Percentiles rank a stretch among this genome's conserved stretches.
Conservation (phyloP, 2,888 invertebrate species). For the Aphodius granarius region DNA sequence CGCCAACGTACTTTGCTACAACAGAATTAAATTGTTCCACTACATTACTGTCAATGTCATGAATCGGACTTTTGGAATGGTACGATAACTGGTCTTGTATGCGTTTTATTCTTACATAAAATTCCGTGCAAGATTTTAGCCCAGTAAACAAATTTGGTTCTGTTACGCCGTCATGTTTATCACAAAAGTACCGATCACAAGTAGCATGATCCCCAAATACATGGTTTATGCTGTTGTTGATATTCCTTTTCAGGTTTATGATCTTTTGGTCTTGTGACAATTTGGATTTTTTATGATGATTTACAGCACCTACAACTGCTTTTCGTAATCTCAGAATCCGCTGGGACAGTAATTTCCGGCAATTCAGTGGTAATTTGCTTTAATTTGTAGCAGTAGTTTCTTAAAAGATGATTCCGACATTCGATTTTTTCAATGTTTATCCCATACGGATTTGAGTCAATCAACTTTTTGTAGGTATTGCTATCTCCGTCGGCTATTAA, state of each 20-base stretch:
- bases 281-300: background rate
- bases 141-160: background rate
- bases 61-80: constrained; percentile 8
- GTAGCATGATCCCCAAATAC: background rate
- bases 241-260: background rate
- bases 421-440: constrained; percentile 29
- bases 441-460: no score
- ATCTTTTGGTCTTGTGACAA: background rate
- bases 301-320: constrained; percentile 8
- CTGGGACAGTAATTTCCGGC: background rate
- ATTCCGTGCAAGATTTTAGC: background rate
- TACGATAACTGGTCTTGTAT: background rate
- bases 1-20: no score
- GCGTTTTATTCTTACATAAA: background rate
- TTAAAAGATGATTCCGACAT: constrained; percentile 31
- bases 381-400: constrained; percentile 30
- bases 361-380: background rate
- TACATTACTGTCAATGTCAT: constrained; percentile 15
- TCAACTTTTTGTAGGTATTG: no score
- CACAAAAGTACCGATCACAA: constrained; percentile 2
- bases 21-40: constrained; percentile 20
- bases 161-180: background rate
- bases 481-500: constrained; percentile 34
- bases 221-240: constrained; percentile 1
- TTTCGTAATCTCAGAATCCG: constrained; percentile 8